Evolutionary conservation across 2,113 vertebrate genomes (phyloP).

Genomic region (Coryphaenoides rupestris): DNA sequence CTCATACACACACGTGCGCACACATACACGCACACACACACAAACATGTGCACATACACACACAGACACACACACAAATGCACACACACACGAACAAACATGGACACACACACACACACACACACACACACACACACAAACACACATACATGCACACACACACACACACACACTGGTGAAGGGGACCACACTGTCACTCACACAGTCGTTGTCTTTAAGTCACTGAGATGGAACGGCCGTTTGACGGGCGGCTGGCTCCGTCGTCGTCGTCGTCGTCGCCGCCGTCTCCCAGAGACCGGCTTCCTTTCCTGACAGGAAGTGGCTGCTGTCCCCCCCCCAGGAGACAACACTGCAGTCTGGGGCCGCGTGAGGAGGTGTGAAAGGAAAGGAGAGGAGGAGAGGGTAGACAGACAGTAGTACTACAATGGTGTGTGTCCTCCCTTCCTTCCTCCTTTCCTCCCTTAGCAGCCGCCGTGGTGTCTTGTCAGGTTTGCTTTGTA

Average conservation of each 20-base stretch:
- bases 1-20: constrained; percentile 2
- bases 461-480: not conserved
- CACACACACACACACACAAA: not conserved
- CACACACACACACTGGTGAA: not conserved
- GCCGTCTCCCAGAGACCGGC: constrained; percentile 40
- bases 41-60: too few relatives aligned
- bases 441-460: too few relatives aligned
- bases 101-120: not conserved
- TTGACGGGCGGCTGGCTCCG: constrained; percentile 54
- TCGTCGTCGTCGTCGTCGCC: constrained; percentile 29
- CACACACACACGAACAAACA: not conserved
- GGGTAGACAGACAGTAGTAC: too few relatives aligned
- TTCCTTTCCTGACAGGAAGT: constrained; percentile 32
- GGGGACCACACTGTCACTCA: constrained; percentile 16
- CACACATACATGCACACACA: too few relatives aligned
- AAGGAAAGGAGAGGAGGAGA: too few relatives aligned
- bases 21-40: too few relatives aligned
- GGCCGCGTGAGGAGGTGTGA: too few relatives aligned
- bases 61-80: not conserved
- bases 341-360: too few relatives aligned
- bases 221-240: constrained; percentile 43
- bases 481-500: not conserved
- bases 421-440: too few relatives aligned
- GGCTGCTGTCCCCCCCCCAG: constrained; percentile 21
- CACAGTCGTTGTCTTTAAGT: constrained; percentile 38